Evolutionary conservation across 2,888 invertebrate species (phyloP).

Genomic region (Eueremaeus valkanovi): DNA sequence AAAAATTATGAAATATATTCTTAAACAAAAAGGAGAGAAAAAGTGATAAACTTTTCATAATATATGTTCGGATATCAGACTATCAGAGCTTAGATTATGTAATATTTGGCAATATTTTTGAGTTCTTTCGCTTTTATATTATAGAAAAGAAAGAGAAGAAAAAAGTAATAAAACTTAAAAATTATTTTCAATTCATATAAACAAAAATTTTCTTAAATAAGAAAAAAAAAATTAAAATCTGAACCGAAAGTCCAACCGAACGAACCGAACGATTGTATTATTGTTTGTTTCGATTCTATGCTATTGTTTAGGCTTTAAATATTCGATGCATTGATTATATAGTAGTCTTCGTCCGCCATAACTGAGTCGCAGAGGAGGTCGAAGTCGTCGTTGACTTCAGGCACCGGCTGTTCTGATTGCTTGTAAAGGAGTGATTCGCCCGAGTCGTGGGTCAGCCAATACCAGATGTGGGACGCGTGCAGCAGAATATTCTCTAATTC

Average conservation of each 20-base stretch:
- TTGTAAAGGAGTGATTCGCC: constrained; percentile 40
- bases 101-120: constrained; percentile 10
- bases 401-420: constrained; percentile 18
- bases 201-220: too few relatives aligned
- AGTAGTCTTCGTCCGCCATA: constrained; percentile 19
- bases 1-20: background rate
- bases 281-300: too few relatives aligned
- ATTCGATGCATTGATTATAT: constrained; percentile 27
- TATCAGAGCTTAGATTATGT: background rate
- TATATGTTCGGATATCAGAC: too few relatives aligned
- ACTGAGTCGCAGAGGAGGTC: constrained; percentile 36
- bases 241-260: background rate
- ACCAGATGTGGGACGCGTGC: constrained; percentile 42
- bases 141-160: background rate
- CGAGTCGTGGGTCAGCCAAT: constrained; percentile 42
- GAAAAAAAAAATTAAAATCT: background rate
- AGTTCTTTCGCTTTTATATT: background rate
- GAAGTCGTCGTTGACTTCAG: constrained; percentile 25
- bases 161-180: too few relatives aligned
- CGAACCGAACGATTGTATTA: background rate
- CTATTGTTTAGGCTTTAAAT: background rate
- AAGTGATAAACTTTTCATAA: too few relatives aligned
- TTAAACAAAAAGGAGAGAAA: too few relatives aligned
- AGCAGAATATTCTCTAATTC: constrained; percentile 39
- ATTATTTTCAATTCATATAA: too few relatives aligned